These are phyloP conservation scores for Myripristis murdjan DNA, from an alignment of 2,797 vertebrate genomes.

Conservation along the genomic window DNA sequence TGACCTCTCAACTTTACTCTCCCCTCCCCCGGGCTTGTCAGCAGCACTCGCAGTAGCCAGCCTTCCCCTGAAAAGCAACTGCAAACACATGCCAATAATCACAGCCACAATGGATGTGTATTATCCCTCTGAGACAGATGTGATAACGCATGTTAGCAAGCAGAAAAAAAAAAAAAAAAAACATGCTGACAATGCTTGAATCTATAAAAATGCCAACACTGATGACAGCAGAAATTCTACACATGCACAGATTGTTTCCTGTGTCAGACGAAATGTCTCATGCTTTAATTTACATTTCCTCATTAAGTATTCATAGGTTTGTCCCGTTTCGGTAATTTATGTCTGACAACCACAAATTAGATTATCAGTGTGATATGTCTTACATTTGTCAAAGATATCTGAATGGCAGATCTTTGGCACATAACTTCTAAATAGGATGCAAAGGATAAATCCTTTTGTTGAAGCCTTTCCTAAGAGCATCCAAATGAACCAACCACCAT, in stretches of 20 bases:
- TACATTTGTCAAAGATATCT: slow-evolving; percentile 58
- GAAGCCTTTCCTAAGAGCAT: slow-evolving; percentile 47
- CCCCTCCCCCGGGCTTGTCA: slow-evolving; percentile 1
- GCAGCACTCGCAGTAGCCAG: slow-evolving; percentile 19
- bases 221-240: slow-evolving; percentile 36
- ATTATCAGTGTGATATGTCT: slow-evolving; percentile 62
- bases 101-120: slow-evolving; percentile 38
- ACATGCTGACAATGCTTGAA: slow-evolving; percentile 45
- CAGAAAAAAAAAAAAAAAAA: slow-evolving; percentile 32
- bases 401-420: slow-evolving; percentile 46
- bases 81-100: slow-evolving; percentile 52
- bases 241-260: slow-evolving; percentile 34
- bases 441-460: slow-evolving; percentile 70
- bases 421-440: slow-evolving; percentile 53
- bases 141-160: slow-evolving; percentile 19
- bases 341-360: slow-evolving; percentile 67
- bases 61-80: slow-evolving; percentile 37
- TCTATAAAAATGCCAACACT: slow-evolving; percentile 21
- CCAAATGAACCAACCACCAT: slow-evolving; percentile 57
- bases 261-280: slow-evolving; percentile 29
- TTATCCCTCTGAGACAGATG: slow-evolving; percentile 30
- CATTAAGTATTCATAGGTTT: slow-evolving; percentile 67
- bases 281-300: slow-evolving; percentile 55
- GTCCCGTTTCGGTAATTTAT: slow-evolving; percentile 59
- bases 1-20: slow-evolving; percentile 39